phyloP scores from a whole-genome alignment of 1,140 invertebrate genomes.

The Heliconius nattereri region DNA sequence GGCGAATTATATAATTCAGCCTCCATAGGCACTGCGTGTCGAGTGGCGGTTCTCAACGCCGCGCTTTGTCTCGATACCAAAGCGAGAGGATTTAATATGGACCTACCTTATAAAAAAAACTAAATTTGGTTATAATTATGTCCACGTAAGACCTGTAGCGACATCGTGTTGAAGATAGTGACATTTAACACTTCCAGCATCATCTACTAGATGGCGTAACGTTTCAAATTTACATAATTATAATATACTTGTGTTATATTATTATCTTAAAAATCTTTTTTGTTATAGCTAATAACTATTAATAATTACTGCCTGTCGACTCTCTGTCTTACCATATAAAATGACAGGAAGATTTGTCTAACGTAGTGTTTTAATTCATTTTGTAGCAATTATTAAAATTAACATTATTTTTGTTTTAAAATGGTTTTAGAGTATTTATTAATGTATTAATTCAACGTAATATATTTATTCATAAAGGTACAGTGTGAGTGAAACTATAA shows the following conservation, averaged over 20 bases:
- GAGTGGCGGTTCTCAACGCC: too few species aligned
- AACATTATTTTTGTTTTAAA: too few species aligned
- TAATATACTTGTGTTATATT: not conserved
- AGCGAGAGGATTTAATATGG: too few species aligned
- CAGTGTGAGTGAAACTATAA: not conserved
- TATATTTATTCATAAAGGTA: too few species aligned
- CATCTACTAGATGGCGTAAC: constrained; percentile 64
- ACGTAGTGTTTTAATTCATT: not conserved
- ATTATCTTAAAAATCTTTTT: not conserved
- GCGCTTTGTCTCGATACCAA: too few species aligned
- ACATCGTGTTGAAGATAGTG: constrained; percentile 69
- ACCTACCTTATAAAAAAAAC: not conserved
- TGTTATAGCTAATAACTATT: not conserved
- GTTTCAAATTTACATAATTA: not conserved
- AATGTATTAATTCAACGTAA: too few species aligned
- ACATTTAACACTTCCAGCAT: constrained; percentile 58
- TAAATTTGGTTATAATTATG: not conserved
- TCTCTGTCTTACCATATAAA: not conserved
- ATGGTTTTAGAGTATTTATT: too few species aligned
- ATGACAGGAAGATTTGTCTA: not conserved
- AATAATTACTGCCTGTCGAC: not conserved
- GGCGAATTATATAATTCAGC: too few species aligned
- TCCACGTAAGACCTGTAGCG: constrained; percentile 58
- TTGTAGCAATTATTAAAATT: too few species aligned
- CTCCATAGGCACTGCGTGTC: too few species aligned